Evolutionary conservation across 2,888 invertebrate genomes (phyloP), one percentile per base, ranked within the genome.

Genomic region (Diplolepis rosae): DNA sequence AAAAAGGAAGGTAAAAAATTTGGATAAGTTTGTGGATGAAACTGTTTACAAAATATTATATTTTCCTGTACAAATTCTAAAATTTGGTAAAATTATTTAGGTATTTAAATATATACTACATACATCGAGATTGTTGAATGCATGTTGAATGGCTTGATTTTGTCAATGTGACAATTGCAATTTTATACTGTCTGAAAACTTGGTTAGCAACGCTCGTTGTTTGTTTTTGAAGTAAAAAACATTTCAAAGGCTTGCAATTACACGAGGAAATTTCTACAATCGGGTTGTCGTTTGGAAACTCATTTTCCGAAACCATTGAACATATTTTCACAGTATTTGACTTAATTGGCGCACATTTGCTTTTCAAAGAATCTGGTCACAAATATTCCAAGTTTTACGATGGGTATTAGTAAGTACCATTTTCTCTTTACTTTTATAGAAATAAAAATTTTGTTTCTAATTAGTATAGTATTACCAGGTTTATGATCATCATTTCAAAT

Each of bases 151-250:
- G 13, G n/a, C 11, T 27, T 51, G 13, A 27, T 13, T 50, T 2
- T 22, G 7, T 7, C 7, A 50, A 50, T 22, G 9, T 22, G 48
- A 50, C 24, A 50, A n/a, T 39, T n/a, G 39, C 9, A 42, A 42
- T 42, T 15, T 42, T 6, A 42, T 42, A 15, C 18, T 18, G 9
- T 15, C 18, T 3, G 18, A 9, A 15, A 56, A 18, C 32, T 35
- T 32, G 9, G 18, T 32, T 18, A 56, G 32, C 54, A 56, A 35
- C 56, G 56, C 56, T 56, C 32, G 35, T 56, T 11, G 11, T 56
- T 56, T 56, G 56, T 56, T 56, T 18, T 22, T 5, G 1, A 56
- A 56, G 35, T 11, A 18, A 56, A 35, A 32, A 35, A 56, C n/a
- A n/a, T n/a, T n/a, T n/a, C n/a, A n/a, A n/a, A n/a, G n/a, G n/a